Evolutionary conservation across 2,888 invertebrate genomes (phyloP).

Genomic region (Teleiodes luculella): DNA sequence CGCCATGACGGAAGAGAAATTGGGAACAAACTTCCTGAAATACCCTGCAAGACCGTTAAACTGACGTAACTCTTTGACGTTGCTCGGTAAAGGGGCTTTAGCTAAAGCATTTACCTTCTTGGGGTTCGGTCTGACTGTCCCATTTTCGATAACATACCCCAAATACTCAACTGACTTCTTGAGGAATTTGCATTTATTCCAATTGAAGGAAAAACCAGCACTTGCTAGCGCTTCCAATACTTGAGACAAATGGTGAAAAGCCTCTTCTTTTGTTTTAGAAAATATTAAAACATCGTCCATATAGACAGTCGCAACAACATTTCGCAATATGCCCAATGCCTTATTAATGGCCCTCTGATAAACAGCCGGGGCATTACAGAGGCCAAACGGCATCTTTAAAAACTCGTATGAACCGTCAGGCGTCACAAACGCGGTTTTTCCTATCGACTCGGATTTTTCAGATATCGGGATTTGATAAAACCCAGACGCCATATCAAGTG

Average conservation of each 20-base stretch:
- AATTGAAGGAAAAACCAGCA: conserved; percentile 20
- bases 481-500: not conserved
- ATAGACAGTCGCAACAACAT: not conserved
- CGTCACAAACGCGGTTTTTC: not conserved
- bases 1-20: conserved; percentile 23
- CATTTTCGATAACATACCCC: conserved; percentile 17
- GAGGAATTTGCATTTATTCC: conserved; percentile 24
- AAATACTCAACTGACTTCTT: conserved; percentile 21
- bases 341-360: not conserved
- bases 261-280: not conserved
- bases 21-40: conserved; percentile 24
- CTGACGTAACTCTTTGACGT: conserved; percentile 21
- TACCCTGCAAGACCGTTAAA: conserved; percentile 26
- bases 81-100: conserved; percentile 19
- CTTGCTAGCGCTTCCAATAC: not conserved
- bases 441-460: not conserved
- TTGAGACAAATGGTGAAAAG: not conserved
- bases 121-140: conserved; percentile 20
- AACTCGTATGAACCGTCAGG: not conserved
- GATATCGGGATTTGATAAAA: not conserved
- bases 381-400: not conserved
- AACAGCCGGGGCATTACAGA: not conserved
- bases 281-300: not conserved
- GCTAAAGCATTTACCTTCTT: conserved; percentile 20
- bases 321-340: not conserved